These are phyloP conservation scores for Hirtodrosophila cameraria DNA, from an alignment of 2,888 invertebrate genomes.

Conservation along the genomic window DNA sequence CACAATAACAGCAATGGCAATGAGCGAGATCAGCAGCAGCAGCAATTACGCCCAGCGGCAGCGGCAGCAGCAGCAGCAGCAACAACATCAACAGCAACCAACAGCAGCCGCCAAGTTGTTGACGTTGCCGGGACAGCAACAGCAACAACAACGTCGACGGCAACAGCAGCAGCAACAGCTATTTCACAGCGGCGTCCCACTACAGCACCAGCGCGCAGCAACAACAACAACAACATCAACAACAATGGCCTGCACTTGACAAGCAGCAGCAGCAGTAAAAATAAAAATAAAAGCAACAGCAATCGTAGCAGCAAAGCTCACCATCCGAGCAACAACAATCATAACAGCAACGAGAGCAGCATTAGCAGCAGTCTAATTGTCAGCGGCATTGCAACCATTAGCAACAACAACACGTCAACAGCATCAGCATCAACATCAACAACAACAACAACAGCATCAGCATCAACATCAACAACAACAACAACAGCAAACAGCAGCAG, in stretches of 20 bases:
- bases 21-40: conserved; percentile 50
- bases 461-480: conserved; percentile 1
- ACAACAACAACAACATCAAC: conserved; percentile 58
- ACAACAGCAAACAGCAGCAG: conserved; percentile 29
- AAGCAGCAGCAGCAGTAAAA: conserved; percentile 53
- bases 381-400: conserved; percentile 20
- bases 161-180: conserved; percentile 20
- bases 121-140: conserved; percentile 36
- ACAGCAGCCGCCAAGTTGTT: conserved; percentile 39
- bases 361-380: conserved; percentile 51
- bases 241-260: conserved; percentile 45
- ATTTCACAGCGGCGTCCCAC: conserved; percentile 34
- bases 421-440: conserved; percentile 5
- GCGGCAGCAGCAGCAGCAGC: conserved; percentile 50
- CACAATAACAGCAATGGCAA: conserved; percentile 35
- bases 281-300: conserved; percentile 53
- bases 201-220: conserved; percentile 62
- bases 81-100: conserved; percentile 19
- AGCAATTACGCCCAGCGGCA: conserved; percentile 36
- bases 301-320: conserved; percentile 46
- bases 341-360: conserved; percentile 43
- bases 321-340: conserved; percentile 52
- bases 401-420: conserved; percentile 28
- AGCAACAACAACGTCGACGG: conserved; percentile 3
- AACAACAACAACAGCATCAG: conserved; percentile 32